Evolutionary conservation across 2,888 invertebrate genomes (phyloP).

Genomic region (Tachina grossa): DNA sequence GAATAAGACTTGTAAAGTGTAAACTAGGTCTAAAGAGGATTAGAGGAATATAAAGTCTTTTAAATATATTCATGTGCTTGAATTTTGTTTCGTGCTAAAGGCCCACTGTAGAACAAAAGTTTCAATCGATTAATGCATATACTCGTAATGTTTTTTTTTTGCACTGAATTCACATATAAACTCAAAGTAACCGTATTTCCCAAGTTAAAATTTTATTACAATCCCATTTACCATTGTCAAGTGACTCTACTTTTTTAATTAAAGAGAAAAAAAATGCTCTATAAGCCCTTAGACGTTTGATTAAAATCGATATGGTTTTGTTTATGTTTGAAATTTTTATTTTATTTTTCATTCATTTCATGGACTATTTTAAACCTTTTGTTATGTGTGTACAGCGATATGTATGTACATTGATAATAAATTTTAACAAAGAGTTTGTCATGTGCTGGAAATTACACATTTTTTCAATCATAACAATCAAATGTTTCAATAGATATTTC

Average conservation of each 20-base stretch:
- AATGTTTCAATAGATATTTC: conserved; percentile 52
- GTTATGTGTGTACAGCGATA: background rate
- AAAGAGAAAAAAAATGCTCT: conserved; percentile 38
- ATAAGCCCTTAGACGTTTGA: conserved; percentile 60
- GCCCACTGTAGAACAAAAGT: too few species aligned
- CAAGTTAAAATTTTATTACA: conserved; percentile 6
- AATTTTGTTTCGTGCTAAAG: too few species aligned
- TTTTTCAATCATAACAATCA: conserved; percentile 50
- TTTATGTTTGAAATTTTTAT: conserved; percentile 44
- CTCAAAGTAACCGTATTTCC: background rate
- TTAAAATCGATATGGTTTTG: conserved; percentile 54
- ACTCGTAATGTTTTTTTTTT: background rate
- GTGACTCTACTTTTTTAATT: conserved; percentile 59
- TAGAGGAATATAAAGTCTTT: too few species aligned
- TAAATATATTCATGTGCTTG: too few species aligned
- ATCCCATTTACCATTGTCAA: conserved; percentile 52
- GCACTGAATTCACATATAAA: background rate
- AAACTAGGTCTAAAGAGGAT: too few species aligned
- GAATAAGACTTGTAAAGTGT: too few species aligned
- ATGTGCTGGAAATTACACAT: conserved; percentile 10
- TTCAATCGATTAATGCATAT: background rate
- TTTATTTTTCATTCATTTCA: conserved; percentile 21
- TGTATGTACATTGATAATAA: background rate
- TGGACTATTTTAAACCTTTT: conserved; percentile 27
- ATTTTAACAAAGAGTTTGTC: conserved; percentile 39